Percentiles rank a stretch among this genome's conserved stretches.
Evolutionary conservation across 2,888 invertebrate species (phyloP).

Genomic region (Hedychridium roseum): DNA sequence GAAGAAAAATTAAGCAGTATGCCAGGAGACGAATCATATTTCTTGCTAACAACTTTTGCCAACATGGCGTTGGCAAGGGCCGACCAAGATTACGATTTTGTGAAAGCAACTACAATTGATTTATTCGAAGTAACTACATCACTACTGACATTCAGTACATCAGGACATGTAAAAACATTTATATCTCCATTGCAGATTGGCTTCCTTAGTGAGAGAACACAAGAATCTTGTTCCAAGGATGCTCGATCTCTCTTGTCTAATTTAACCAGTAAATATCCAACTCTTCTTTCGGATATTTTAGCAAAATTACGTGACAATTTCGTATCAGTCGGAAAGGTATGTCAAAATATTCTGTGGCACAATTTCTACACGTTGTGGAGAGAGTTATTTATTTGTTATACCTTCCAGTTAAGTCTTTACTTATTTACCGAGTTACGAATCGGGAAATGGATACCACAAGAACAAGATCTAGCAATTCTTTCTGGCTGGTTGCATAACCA

Average conservation of each 20-base stretch:
- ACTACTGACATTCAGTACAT: too few relatives aligned
- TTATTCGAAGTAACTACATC: conserved; percentile 71
- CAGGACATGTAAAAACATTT: too few relatives aligned
- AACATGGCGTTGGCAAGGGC: conserved; percentile 79
- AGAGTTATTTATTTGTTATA: conserved; percentile 1
- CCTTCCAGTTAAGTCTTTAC: conserved; percentile 68
- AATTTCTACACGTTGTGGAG: not conserved
- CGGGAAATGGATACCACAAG: conserved; percentile 73
- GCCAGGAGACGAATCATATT: conserved; percentile 78
- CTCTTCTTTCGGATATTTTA: conserved; percentile 74
- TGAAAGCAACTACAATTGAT: conserved; percentile 73
- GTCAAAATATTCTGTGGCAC: conserved; percentile 5
- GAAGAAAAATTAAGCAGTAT: conserved; percentile 72
- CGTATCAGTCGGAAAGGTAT: conserved; percentile 68
- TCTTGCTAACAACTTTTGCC: conserved; percentile 79
- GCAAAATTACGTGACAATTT: conserved; percentile 69
- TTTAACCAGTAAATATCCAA: conserved; percentile 74
- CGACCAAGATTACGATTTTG: conserved; percentile 71
- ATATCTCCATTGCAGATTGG: conserved; percentile 78
- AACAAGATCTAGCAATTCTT: conserved; percentile 72
- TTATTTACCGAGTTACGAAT: conserved; percentile 78
- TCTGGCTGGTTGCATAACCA: conserved; percentile 73
- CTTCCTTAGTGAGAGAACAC: conserved; percentile 74
- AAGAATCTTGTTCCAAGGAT: conserved; percentile 78
- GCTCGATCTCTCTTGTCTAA: conserved; percentile 76